phyloP scores from a whole-genome alignment of 2,797 vertebrate species.

The Sternotherus odoratus region DNA sequence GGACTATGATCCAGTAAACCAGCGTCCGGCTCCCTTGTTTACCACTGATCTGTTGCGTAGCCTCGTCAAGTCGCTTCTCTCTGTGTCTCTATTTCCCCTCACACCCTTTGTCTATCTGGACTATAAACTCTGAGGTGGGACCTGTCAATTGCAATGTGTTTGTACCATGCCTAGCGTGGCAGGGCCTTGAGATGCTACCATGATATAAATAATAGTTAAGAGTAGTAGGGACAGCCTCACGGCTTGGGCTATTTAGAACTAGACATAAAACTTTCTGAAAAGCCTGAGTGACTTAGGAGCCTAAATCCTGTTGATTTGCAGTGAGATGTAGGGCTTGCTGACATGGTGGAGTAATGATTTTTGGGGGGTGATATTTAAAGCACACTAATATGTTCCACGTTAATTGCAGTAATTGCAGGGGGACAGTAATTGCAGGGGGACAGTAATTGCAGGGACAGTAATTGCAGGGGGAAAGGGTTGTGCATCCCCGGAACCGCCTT shows the following conservation, averaged over 20 bases:
- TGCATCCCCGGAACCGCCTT: neutral
- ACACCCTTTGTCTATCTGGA: neutral
- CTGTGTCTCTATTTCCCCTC: neutral
- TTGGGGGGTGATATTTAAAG: neutral
- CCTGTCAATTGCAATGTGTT: neutral
- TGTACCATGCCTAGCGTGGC: rapidly evolving
- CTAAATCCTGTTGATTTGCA: neutral
- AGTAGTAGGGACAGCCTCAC: neutral
- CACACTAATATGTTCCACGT: neutral
- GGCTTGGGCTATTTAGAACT: neutral
- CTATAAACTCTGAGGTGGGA: neutral
- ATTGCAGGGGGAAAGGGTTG: neutral
- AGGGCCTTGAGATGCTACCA: neutral
- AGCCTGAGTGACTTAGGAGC: neutral
- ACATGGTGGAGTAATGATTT: neutral
- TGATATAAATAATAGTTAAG: neutral
- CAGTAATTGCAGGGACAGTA: neutral
- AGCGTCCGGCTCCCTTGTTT: neutral
- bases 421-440: neutral
- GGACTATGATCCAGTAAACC: neutral
- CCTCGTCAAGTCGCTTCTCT: neutral
- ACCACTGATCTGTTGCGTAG: too few species aligned
- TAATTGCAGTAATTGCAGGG: neutral
- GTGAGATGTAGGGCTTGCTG: neutral
- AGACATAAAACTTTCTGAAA: neutral